Conservation (phyloP, 2,113 vertebrate genomes). For the Tragelaphus imberbis region DNA sequence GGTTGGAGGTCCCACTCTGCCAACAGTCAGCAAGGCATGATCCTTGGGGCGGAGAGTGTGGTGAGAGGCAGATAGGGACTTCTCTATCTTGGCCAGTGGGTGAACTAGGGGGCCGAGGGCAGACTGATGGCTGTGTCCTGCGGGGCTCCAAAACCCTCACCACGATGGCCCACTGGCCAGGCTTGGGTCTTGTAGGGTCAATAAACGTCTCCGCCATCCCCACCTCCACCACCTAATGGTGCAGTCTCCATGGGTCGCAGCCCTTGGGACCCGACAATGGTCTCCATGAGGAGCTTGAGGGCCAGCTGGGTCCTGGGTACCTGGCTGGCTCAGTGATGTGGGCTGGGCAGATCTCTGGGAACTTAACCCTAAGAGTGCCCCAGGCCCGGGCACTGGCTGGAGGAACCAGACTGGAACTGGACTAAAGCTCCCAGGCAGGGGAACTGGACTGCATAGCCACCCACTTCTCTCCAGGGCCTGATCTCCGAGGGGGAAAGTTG, state of each 20-base stretch:
- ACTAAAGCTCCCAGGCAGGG: neutral
- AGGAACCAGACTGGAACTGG: neutral
- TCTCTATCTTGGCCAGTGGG: accelerated
- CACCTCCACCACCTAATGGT: accelerated
- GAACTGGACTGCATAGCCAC: neutral
- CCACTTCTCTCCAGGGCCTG: neutral
- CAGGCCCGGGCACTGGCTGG: neutral
- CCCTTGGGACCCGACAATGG: neutral
- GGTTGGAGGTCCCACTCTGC: neutral
- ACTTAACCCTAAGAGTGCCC: neutral
- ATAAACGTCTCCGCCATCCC: neutral
- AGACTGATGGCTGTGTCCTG: neutral
- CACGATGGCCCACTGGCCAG: neutral
- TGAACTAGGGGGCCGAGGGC: neutral
- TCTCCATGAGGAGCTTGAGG: neutral
- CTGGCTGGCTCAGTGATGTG: neutral
- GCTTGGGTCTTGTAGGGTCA: neutral
- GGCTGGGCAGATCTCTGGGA: neutral
- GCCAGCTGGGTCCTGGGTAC: neutral
- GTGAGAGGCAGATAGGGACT: neutral
- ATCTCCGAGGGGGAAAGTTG: neutral
- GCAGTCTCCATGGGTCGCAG: neutral
- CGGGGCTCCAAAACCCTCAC: neutral
- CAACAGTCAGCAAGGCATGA: neutral
- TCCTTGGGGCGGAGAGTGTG: neutral